phyloP scores from a whole-genome alignment of 1,140 invertebrate genomes.

The Himalopsyche phryganea region DNA sequence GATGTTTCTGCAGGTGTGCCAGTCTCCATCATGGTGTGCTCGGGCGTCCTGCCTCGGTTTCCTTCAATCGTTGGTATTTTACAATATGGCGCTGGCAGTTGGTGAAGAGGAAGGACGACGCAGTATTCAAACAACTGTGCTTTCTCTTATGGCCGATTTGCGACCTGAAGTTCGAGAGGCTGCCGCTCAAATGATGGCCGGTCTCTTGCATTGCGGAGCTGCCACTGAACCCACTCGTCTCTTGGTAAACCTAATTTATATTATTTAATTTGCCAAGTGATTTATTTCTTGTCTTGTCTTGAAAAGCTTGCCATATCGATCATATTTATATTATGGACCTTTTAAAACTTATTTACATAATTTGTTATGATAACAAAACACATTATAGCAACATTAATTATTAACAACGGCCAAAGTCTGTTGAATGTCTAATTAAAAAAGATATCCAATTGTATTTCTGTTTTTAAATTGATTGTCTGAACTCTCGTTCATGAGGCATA shows the following conservation, averaged over 20 bases:
- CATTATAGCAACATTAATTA: too few species aligned
- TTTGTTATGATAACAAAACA: too few species aligned
- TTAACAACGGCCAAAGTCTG: too few species aligned
- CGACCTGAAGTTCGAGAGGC: constrained; percentile 75
- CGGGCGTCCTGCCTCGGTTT: constrained; percentile 69
- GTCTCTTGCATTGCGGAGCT: constrained; percentile 82
- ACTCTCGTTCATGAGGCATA: too few species aligned
- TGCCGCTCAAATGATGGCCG: constrained; percentile 78
- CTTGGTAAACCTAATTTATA: constrained; percentile 44
- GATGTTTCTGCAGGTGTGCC: constrained; percentile 19
- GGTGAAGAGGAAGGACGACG: constrained; percentile 55
- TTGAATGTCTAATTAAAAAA: too few species aligned
- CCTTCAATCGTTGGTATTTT: constrained; percentile 77
- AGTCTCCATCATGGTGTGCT: constrained; percentile 72
- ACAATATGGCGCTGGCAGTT: constrained; percentile 75
- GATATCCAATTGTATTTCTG: too few species aligned
- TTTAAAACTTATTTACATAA: too few species aligned
- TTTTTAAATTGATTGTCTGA: too few species aligned
- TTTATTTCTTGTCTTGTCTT: too few species aligned
- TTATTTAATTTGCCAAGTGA: too few species aligned
- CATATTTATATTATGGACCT: too few species aligned
- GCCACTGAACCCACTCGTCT: constrained; percentile 58
- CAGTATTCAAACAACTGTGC: constrained; percentile 60
- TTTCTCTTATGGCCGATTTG: constrained; percentile 65
- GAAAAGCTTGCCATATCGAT: too few species aligned